Conservation (phyloP, 1,140 invertebrate genomes). For the Ladona fulva region DNA sequence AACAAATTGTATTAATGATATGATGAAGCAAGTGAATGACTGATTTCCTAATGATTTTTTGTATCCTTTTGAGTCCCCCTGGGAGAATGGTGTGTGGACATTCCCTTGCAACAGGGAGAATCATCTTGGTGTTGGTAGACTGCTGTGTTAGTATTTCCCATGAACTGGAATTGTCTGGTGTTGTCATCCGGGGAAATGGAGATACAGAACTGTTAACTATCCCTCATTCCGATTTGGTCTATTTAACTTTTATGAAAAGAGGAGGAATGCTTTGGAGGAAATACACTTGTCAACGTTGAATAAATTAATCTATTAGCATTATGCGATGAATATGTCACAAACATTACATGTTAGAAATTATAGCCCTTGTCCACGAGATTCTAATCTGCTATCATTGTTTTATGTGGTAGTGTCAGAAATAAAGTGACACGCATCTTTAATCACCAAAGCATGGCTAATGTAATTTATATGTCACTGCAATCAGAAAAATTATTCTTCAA, state of each 20-base stretch:
- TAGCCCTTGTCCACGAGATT: background rate
- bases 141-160: background rate
- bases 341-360: conserved; percentile 8
- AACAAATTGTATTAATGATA: conserved; percentile 1
- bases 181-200: background rate
- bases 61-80: background rate
- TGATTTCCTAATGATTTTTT: background rate
- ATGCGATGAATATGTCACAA: background rate
- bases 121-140: background rate
- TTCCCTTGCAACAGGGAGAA: background rate
- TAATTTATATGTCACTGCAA: conserved; percentile 3
- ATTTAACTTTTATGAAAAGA: background rate
- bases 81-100: background rate
- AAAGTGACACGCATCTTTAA: background rate
- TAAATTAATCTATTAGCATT: background rate
- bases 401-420: conserved; percentile 1
- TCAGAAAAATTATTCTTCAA: background rate
- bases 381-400: background rate
- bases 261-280: background rate
- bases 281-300: background rate
- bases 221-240: conserved; percentile 7
- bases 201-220: background rate
- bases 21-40: background rate
- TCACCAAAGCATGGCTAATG: conserved; percentile 4
- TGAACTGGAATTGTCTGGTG: background rate